These are phyloP conservation scores for Cotesia glomerata DNA, from an alignment of 1,140 invertebrate species.

Conservation along the genomic window DNA sequence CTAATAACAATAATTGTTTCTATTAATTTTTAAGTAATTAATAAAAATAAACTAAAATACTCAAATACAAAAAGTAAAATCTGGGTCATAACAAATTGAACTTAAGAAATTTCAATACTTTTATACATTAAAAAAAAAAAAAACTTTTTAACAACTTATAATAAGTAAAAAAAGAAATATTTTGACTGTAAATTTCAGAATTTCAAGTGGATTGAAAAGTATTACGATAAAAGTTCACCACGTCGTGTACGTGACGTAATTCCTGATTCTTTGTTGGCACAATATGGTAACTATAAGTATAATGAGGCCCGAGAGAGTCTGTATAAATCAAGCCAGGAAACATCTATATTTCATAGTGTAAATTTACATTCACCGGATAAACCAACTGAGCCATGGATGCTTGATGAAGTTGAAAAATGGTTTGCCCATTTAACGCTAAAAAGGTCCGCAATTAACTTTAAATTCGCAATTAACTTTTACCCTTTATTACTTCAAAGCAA, in stretches of 20 bases:
- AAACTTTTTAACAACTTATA: too few relatives aligned
- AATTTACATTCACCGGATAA: slow-evolving; percentile 17
- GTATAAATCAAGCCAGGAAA: slow-evolving; percentile 37
- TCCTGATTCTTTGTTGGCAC: slow-evolving; percentile 52
- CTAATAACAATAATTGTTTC: too few relatives aligned
- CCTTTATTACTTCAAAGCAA: too few relatives aligned
- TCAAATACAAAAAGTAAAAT: too few relatives aligned
- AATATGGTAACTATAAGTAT: slow-evolving; percentile 57
- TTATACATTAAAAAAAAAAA: too few relatives aligned
- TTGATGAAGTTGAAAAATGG: slow-evolving; percentile 52
- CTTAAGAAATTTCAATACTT: too few relatives aligned
- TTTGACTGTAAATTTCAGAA: slow-evolving; percentile 38
- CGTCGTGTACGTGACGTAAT: slow-evolving; percentile 52
- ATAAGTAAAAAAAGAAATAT: too few relatives aligned
- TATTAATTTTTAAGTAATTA: too few relatives aligned
- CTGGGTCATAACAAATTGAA: too few relatives aligned
- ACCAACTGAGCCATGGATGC: slow-evolving; percentile 52
- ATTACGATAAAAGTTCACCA: slow-evolving; percentile 36
- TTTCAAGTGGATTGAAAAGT: slow-evolving; percentile 45
- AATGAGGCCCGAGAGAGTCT: slow-evolving; percentile 47
- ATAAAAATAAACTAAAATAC: too few relatives aligned
- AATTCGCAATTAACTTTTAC: too few relatives aligned
- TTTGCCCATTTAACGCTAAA: slow-evolving; percentile 47
- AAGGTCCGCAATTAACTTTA: neutral
- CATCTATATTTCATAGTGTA: slow-evolving; percentile 13